Evolutionary conservation across 2,888 invertebrate genomes (phyloP), one percentile per base, ranked within the genome.

Genomic region (Drosophila austrosaltans): DNA sequence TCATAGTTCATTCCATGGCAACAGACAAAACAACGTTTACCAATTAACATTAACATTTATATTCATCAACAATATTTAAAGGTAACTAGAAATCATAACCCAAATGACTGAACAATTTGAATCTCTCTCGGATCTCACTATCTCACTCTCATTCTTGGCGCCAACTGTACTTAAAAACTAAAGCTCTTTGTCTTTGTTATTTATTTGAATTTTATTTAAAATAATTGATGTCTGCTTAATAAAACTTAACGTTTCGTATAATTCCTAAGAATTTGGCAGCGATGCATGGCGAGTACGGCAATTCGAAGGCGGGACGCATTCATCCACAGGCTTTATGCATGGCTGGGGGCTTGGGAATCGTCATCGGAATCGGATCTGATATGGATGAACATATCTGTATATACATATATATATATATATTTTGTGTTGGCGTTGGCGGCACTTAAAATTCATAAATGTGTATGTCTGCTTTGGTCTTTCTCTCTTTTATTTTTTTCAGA

Each of bases 231-330:
- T 87, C 79, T 81, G 89, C 85, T 89, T 89, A 89, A 90, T 90
- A 89, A 90, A 90, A 90, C 72, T 87, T 79, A 90, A 90, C 82
- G 90, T 89, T 76, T 90, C 90, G 85, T 84, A 90, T 83, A 90
- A 90, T 90, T 90, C 78, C 82, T 64, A 72, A 70, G 90, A 90
- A 90, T 74, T 88, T 75, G 73, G 72, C 83, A 87, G 75, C 79
- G 77, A 69, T 81, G 87, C 89, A 76, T 82, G 71, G 71, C 75
- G 71, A 16, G 78, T 76, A 81, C 60, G 58, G 30, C 53, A 48
- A 57, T 32, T 58, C 62, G 30, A 53, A 66, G 63, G 54, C 74
- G 63, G 66, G 10, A 6, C 30, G 16, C 16, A 63, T 25, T 25
- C 68, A 62, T 69, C 56, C 63, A 78, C 78, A 77, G 82, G 81